Evolutionary conservation across 2,888 invertebrate genomes (phyloP).

Genomic region (Homarus gammarus): DNA sequence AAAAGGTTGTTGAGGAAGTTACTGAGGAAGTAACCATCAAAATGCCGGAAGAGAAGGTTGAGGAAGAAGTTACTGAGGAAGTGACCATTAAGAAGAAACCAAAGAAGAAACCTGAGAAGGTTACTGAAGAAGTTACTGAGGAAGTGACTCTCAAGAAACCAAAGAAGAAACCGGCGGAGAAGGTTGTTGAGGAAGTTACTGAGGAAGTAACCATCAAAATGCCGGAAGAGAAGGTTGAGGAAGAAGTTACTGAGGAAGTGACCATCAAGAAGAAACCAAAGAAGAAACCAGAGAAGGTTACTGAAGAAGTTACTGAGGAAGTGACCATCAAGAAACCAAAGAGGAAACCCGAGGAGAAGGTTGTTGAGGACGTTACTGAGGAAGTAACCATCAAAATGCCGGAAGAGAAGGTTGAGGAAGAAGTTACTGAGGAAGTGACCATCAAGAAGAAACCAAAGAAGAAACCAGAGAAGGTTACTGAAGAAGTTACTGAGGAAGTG

Average conservation of each 20-base stretch:
- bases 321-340: constrained; percentile 80
- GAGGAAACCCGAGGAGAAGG: constrained; percentile 84
- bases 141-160: constrained; percentile 77
- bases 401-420: constrained; percentile 63
- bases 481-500: constrained; percentile 80
- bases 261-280: constrained; percentile 83
- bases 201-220: constrained; percentile 31
- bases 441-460: too few relatives aligned
- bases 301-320: constrained; percentile 85
- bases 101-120: constrained; percentile 57
- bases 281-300: constrained; percentile 80
- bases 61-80: too few relatives aligned
- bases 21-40: constrained; percentile 78
- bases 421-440: constrained; percentile 77
- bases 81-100: constrained; percentile 60
- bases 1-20: constrained; percentile 69
- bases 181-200: constrained; percentile 76
- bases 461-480: constrained; percentile 76
- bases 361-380: constrained; percentile 66
- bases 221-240: constrained; percentile 49
- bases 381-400: constrained; percentile 79
- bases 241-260: constrained; percentile 39
- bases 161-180: constrained; percentile 78
- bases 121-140: constrained; percentile 77
- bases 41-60: constrained; percentile 57